Evolutionary conservation across 2,888 invertebrate genomes (phyloP), one percentile per base, ranked within the genome.

Genomic region (Anorthoa munda): DNA sequence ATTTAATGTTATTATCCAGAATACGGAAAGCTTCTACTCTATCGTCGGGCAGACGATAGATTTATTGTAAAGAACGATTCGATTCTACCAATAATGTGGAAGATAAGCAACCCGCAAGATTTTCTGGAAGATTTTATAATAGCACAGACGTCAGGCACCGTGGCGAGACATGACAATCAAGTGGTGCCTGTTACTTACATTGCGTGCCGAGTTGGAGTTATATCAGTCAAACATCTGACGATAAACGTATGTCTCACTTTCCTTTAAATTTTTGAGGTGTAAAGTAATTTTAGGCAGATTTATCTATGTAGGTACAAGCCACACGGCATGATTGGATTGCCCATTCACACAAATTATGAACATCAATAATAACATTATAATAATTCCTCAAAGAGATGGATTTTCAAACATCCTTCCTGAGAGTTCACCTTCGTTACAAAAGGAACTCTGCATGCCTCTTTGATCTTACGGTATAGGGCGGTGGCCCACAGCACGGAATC

Each of bases 1-100:
- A 64, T 46, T 21, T 59, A 3, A 26, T 58, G 11, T 51, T 31
- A 66, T 11, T 55, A 85, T 90, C 74, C 95, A 90, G 93, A 94
- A 69, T 97, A 97, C 74, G 97, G 97, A n/a, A 96, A 96, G 75
- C 92, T 96, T 31, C 90, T 97, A 51, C 88, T 97, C 0, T 95
- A 97, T 80, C 94, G 96, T 63, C 94, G 94, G 59, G 96, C 95
- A 85, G 95, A 92, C 51, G 95, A 96, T 75, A 93, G 92, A 75
- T 91, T 97, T 59, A 96, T 93, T 61, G 91, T 97, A 31, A 95
- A 93, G 71, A 97, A 97, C 86, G 95, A 97, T 85, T 97, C 97
- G 0, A 94, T 96, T 50, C 89, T 97, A 63, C 93, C 97, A 18
- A 89, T 97, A 61, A 94, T 94, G 90, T 97, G 97, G 97, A 93